phyloP scores from a whole-genome alignment of 2,113 vertebrate species.

The Malaclemys terrapin region DNA sequence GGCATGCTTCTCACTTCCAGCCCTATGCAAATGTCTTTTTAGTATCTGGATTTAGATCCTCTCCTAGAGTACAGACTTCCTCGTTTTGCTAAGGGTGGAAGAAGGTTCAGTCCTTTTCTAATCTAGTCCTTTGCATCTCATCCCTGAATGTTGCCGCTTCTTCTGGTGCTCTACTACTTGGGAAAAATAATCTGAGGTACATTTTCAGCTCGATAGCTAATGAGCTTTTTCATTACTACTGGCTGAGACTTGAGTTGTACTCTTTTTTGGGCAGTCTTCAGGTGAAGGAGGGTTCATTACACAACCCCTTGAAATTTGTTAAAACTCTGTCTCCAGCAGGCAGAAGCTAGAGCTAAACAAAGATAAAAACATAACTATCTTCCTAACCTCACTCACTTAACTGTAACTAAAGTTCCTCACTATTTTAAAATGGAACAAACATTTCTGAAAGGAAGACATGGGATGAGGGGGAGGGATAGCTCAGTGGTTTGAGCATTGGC shows the following conservation, averaged over 20 bases:
- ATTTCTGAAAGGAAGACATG: not conserved
- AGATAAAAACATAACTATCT: too few relatives aligned
- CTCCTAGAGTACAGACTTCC: not conserved
- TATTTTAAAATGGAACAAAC: not conserved
- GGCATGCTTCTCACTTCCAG: rapidly evolving
- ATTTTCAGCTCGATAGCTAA: not conserved
- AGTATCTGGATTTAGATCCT: not conserved
- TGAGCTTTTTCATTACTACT: not conserved
- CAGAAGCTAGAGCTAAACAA: too few relatives aligned
- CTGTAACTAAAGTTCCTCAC: not conserved
- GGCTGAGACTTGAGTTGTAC: not conserved
- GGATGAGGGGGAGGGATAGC: too few relatives aligned
- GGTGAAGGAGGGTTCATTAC: not conserved
- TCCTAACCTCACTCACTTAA: not conserved
- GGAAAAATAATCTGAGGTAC: not conserved
- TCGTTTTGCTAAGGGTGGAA: not conserved
- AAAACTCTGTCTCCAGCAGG: too few relatives aligned
- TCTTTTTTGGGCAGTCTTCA: not conserved
- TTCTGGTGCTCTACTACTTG: not conserved
- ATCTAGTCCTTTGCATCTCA: not conserved
- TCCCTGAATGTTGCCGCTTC: not conserved
- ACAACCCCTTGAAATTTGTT: too few relatives aligned
- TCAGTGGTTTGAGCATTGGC: too few relatives aligned
- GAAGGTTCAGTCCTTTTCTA: not conserved
- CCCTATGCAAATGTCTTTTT: rapidly evolving